Base-by-base conservation (phyloP, 2,797 vertebrate species). In the Danio aesculapii region DNA sequence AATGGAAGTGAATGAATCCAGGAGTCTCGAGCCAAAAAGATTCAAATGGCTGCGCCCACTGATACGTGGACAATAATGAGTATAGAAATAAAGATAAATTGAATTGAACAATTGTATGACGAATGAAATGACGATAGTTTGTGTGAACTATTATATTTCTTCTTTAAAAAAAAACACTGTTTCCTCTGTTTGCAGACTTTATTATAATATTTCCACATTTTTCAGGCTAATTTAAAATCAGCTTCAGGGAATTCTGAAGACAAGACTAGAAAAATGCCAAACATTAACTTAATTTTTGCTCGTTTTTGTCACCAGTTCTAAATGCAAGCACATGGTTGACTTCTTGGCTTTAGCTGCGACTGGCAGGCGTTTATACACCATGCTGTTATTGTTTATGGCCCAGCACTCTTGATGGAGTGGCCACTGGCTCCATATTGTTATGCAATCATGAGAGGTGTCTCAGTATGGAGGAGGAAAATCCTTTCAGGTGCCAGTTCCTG, bases 391-490 rank as follows among this genome's bases (percentile, higher is more conserved):
- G 87, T 82, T 78, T 81, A 81, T 75, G 72, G 61, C 21, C 53
- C 75, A 6, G 17, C 75, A 69, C 79, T 72, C 41, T 74, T 82
- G 69, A 85, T 77, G 49, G 84, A 84, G 82, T 55, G 77, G 74
- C 85, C 17, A 30, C 75, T 88, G 88, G 87, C 83, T 82, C 83
- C 46, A 50, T 67, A 85, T 63, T 85, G 85, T 91, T 86, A 85
- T 83, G 85, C 83, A 91, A 90, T 90, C 86, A 84, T 83, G 7
- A 88, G 57, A 72, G 81, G 85, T 73, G 39, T 75, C 84, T 88
- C 81, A 21, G 79, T 82, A 83, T 79, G 81, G 68, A 79, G 30
- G 50, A 82, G 58, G 73, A 85, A 63, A 70, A 41, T 64, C 84
- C 82, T 72, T 61, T 9, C 59, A 63, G 76, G 82, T 84, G 85